Base-by-base conservation (phyloP, 2,888 invertebrate species). In the Agrochola circellaris region DNA sequence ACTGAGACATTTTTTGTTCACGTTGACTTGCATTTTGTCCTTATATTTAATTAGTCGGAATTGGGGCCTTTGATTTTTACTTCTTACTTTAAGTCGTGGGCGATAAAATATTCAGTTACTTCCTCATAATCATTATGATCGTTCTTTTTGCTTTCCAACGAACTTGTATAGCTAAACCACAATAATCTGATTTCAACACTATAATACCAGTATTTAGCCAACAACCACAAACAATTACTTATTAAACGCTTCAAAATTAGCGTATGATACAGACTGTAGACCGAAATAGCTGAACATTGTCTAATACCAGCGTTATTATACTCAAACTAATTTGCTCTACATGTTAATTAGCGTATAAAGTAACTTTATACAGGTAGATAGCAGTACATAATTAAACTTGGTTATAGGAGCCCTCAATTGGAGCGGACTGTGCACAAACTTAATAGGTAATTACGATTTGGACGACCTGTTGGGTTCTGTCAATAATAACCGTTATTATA, bases 391-490 rank as follows among this genome's bases (percentile, higher is more conserved):
- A 85, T 84, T 81, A 75, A 61, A 70, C 61, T 75, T 84, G 56
- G 64, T 34, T 45, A 77, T 77, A 34, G 34, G 70, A 84, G 13
- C 42, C 38, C 38, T 74, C 34, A 72, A 64, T 61, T 64, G 56
- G n/a, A 70, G 54, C 74, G 48, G 20, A 51, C 62, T 80, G 54
- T 70, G 74, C 71, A 72, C 68, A 62, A 80, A 71, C 60, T 69
- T 84, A 74, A 84, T 76, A 68, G 83, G 58, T 83, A 79, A 74
- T 77, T 74, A 84, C 48, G 23, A 56, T 69, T 76, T 71, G 20
- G 48, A 48, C 13, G 65, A 66, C 60, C 70, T 75, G 34, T 71
- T 75, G 48, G 61, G 6, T 54, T 26, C n/a, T 56, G 26, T 42
- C 42, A 62, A 71, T 82, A 64, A 48, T 51, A 45, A 48, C 8